A percentile compares a stretch with the other conserved stretches of the same genome.
phyloP scores from a whole-genome alignment of 1,140 invertebrate species.

The Phymastichus coffea region DNA sequence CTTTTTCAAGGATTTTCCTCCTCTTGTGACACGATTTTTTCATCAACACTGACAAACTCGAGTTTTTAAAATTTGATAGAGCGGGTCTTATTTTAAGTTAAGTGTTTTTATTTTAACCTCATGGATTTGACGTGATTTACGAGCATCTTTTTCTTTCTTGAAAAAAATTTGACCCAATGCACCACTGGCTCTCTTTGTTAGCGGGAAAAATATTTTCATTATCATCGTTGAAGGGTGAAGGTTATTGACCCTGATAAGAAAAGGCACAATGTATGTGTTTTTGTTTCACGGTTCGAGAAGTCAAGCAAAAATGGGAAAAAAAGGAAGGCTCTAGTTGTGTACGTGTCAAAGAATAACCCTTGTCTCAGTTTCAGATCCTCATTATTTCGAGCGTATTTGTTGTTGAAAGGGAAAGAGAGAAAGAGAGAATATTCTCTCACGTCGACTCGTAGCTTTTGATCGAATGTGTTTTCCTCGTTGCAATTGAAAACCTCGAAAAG shows the following conservation, averaged over 20 bases:
- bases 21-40: background rate
- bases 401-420: background rate
- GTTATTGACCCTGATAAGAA: background rate
- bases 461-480: constrained; percentile 12
- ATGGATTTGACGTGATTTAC: background rate
- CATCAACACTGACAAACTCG: background rate
- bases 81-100: background rate
- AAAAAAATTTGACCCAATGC: too few species aligned
- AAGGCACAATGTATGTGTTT: background rate
- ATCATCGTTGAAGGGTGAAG: background rate
- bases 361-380: background rate
- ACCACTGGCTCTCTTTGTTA: background rate
- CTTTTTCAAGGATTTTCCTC: background rate
- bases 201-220: background rate
- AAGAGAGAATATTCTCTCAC: constrained; percentile 14
- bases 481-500: background rate
- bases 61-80: too few species aligned
- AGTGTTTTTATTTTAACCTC: background rate
- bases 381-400: constrained; percentile 15
- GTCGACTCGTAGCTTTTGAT: background rate
- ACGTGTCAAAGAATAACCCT: constrained; percentile 15
- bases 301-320: background rate
- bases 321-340: background rate
- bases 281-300: background rate
- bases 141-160: background rate